Evolutionary conservation across 35 echinoderm and acorn worm species (phyloP), one percentile per base, ranked within the genome.

Genomic region (Apostichopus californicus): DNA sequence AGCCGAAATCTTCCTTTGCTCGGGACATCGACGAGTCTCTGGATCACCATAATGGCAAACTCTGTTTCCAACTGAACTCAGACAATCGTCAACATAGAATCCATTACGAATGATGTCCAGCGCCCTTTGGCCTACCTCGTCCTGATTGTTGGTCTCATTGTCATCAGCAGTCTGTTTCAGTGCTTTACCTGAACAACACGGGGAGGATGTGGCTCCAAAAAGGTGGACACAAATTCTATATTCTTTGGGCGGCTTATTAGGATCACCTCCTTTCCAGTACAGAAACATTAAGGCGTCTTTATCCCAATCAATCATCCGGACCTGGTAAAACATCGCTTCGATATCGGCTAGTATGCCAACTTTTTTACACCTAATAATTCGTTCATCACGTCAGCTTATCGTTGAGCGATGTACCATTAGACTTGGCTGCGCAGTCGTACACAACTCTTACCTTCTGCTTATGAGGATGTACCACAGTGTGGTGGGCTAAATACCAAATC

Each of bases 401-500:
- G 57, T 96, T 94, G 5, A 94, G 72, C 5, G 92, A 96, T 10
- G 57, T 77, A 11, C 92, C 95, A 65, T 54, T 78, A 64, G 34
- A 96, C 52, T 28, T 93, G 17, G 83, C 92, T 57, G 92, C 65
- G 60, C 92, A 96, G 23, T 93, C 92, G 56, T 86, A 96, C 3
- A 96, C 95, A 0, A 96, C 92, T 86, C 90, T 85, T 7, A 94
- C 26, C 64, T 94, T 94, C 1, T 92, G 55, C 60, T 95, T 96
- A 5, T 94, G 89, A 13, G 95, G 92, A 84, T 96, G 88, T 0
- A 83, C 8, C 56, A 96, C 92, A 8, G 60, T 81, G 70, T 94
- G 95, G 24, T 92, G 95, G 17, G 92, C 92, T 23, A 96, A 52
- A 79, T 94, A 96, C 95, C 90, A 96, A 10, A 89, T n/a, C 15